A percentile compares a stretch with the other conserved stretches of the same genome.
phyloP scores from a whole-genome alignment of 2,888 invertebrate genomes.

The Glomeris marginata region DNA sequence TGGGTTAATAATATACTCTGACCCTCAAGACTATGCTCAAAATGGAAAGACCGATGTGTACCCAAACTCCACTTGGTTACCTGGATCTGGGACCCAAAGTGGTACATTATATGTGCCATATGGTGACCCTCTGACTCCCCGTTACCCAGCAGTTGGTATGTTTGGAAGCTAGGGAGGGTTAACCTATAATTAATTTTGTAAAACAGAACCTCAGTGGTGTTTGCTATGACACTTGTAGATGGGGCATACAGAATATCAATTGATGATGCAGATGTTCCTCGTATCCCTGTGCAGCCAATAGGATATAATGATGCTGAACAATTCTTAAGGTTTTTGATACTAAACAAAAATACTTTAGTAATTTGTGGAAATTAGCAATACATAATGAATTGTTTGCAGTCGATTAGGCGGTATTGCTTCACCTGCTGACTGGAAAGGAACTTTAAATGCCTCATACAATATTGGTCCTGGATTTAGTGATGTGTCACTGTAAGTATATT shows the following conservation, averaged over 20 bases:
- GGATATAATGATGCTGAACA: conserved; percentile 29
- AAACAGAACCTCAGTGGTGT: too few species aligned
- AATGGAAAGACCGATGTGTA: conserved; percentile 20
- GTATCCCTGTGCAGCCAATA: conserved; percentile 32
- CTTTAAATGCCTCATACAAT: conserved; percentile 30
- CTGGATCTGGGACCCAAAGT: conserved; percentile 33
- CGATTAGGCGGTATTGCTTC: conserved; percentile 24
- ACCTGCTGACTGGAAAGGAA: conserved; percentile 31
- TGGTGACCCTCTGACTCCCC: conserved; percentile 37
- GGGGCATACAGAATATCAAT: conserved; percentile 20
- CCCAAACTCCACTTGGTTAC: conserved; percentile 31
- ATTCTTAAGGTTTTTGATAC: conserved; percentile 5
- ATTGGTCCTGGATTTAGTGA: conserved; percentile 27
- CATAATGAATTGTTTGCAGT: not conserved
- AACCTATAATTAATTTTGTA: too few species aligned
- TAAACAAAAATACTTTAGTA: not conserved
- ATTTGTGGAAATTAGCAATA: not conserved
- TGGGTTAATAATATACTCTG: conserved; percentile 32
- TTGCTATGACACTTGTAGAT: conserved; percentile 16
- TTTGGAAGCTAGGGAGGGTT: not conserved
- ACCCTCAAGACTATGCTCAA: conserved; percentile 29
- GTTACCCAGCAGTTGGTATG: conserved; percentile 34
- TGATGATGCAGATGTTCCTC: conserved; percentile 22
- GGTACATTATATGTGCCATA: conserved; percentile 28
- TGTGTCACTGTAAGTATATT: conserved; percentile 1